Conservation (phyloP, 1,140 invertebrate genomes). For the Neodiprion pinetum region DNA sequence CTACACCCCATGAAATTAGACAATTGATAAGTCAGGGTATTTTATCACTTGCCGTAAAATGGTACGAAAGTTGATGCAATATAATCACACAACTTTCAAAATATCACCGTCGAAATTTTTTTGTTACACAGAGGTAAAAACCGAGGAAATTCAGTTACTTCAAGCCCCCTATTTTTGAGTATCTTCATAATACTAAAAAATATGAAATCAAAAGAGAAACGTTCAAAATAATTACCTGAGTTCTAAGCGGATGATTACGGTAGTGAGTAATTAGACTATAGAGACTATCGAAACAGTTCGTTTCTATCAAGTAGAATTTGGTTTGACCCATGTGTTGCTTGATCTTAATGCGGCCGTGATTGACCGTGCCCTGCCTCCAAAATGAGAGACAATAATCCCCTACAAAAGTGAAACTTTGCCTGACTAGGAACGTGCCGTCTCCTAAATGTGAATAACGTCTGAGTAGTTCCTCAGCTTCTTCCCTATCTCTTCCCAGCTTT, state of each 20-base stretch:
- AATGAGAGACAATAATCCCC: slow-evolving; percentile 96
- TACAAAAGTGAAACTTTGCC: slow-evolving; percentile 95
- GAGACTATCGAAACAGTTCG: slow-evolving; percentile 89
- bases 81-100: slow-evolving; percentile 33
- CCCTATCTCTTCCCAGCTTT: slow-evolving; percentile 78
- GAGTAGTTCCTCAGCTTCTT: slow-evolving; percentile 80
- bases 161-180: slow-evolving; percentile 3
- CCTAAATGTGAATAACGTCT: slow-evolving; percentile 84
- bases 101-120: slow-evolving; percentile 34
- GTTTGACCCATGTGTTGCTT: slow-evolving; percentile 89
- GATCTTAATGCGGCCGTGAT: slow-evolving; percentile 91
- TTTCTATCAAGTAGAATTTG: slow-evolving; percentile 92
- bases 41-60: slow-evolving; percentile 2
- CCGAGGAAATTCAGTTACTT: slow-evolving; percentile 32
- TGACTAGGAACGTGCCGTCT: slow-evolving; percentile 94
- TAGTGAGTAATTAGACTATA: slow-evolving; percentile 94
- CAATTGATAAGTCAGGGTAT: neutral
- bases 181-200: slow-evolving; percentile 11
- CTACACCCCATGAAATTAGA: slow-evolving; percentile 44
- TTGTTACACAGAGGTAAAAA: slow-evolving; percentile 35
- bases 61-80: neutral
- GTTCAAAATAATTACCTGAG: slow-evolving; percentile 66
- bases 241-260: slow-evolving; percentile 82
- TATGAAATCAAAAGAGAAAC: slow-evolving; percentile 15
- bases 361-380: slow-evolving; percentile 87